Evolutionary conservation across 2,113 vertebrate species (phyloP).

Genomic region (Baryphthengus martii): DNA sequence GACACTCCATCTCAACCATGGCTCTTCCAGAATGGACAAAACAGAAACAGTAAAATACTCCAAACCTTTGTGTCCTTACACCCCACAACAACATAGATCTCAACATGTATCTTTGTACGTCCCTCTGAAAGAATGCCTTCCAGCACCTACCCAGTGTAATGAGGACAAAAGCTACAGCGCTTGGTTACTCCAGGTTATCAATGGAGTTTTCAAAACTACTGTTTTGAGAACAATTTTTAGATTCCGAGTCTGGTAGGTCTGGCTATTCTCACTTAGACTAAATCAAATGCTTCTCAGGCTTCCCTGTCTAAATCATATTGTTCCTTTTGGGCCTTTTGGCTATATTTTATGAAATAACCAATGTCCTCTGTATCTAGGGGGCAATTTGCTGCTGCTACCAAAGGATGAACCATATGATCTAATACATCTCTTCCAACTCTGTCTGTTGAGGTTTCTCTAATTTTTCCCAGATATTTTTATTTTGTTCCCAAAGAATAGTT

Average conservation of each 20-base stretch:
- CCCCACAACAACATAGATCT: no score
- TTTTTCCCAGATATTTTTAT: background rate
- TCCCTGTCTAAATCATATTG: background rate
- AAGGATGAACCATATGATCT: background rate
- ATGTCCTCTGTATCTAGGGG: background rate
- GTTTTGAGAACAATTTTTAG: background rate
- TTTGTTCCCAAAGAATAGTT: background rate
- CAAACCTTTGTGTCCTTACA: no score
- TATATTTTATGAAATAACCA: slow-evolving; percentile 32
- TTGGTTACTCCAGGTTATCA: background rate
- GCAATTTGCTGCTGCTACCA: slow-evolving; percentile 8
- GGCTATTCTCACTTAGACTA: background rate
- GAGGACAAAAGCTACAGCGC: background rate
- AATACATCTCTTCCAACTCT: background rate
- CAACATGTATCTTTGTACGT: background rate
- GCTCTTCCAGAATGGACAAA: background rate
- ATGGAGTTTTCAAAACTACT: background rate
- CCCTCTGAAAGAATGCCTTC: background rate
- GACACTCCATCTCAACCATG: background rate
- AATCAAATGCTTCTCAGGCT: slow-evolving; percentile 18
- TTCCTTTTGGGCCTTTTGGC: background rate
- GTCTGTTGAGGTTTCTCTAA: background rate
- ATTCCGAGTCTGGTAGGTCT: background rate
- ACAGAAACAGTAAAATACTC: background rate
- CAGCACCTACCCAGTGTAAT: background rate